Evolutionary conservation across 2,888 invertebrate species (phyloP), one percentile per base, ranked within the genome.

Genomic region (Coenonympha glycerion): DNA sequence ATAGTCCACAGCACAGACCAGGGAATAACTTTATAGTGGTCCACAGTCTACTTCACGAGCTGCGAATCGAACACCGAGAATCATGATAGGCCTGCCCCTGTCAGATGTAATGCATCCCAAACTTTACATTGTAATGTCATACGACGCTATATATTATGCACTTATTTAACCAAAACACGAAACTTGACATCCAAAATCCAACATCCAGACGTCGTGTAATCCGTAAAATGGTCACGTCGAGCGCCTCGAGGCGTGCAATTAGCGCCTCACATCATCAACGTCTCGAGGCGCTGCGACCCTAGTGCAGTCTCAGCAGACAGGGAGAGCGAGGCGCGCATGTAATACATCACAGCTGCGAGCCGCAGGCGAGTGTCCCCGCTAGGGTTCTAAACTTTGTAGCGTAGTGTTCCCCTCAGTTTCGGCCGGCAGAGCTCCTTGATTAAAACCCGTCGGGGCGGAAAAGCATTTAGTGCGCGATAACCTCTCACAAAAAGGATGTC

Each of bases 401-500:
- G 36, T 36, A 21, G 11, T 36, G 9, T n/a, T n/a, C n/a, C 28
- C 31, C 31, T 15, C 8, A 6, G 15, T 8, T 24, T 2, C 24
- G 6, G 1, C 6, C 19, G 36, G 4, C 36, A 11, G 6, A 19
- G 5, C 34, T 36, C 19, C 11, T 36, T 19, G 36, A 36, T 21
- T 36, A 21, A 36, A 19, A 34, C 9, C n/a, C n/a, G n/a, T 11
- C 34, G 5, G n/a, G n/a, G 34, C 9, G n/a, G 11, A 19, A 36
- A 31, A 31, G 36, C 11, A 36, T 36, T 36, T 21, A 11, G 36
- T n/a, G 36, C 36, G n/a, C 36, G n/a, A 36, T 36, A 11, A 19
- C 18, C 16, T 18, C n/a, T 6, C 6, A 19, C 2, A 19, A 9
- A 6, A 2, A 19, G 19, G 19, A 19, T 11, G 36, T 36, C 11